Evolutionary conservation across 2,888 invertebrate genomes (phyloP), one percentile per base, ranked within the genome.

Genomic region (Amblyteles armatorius): DNA sequence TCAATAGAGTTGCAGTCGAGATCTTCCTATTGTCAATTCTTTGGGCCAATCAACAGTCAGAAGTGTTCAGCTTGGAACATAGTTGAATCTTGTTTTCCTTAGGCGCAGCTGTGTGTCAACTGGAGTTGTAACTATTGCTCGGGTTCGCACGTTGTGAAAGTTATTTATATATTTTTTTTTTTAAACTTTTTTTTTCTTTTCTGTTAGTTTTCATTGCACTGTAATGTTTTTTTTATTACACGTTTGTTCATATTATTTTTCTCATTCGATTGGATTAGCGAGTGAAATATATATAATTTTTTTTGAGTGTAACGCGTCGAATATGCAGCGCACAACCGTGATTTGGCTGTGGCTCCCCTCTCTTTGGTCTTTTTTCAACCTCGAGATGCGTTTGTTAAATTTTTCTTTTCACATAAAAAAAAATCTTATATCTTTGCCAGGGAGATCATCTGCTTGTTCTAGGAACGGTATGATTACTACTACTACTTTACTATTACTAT

Each of bases 31-130:
- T 92, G 90, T 89, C 92, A 91, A 91, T 92, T 90, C 90, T 92
- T 92, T 92, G 92, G 92, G 90, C 91, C 90, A 92, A 92, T 92
- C 92, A 91, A 88, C 92, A 91, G 91, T 92, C 91, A 90, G 90
- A 91, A 89, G 50, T 65, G 63, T 92, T 90, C 91, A 88, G 90
- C 91, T 92, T 92, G 91, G 91, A 87, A 88, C 83, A 82, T 71
- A 72, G 79, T 82, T 81, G 90, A 91, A 91, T 81, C 87, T 92
- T 92, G 89, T 92, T 92, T 86, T 92, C 91, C 92, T 91, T 92
- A 93, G 93, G 93, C 92, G 93, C 93, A 92, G 93, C 92, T 90
- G 92, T 91, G 90, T 92, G 90, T 91, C 93, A 91, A 92, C 93
- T 92, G 93, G 92, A 92, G 91, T 93, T 91, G 85, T 92, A 90